Evolutionary conservation across 2,113 vertebrate genomes (phyloP), one percentile per base, ranked within the genome.

Genomic region (Oreochromis spilurus): DNA sequence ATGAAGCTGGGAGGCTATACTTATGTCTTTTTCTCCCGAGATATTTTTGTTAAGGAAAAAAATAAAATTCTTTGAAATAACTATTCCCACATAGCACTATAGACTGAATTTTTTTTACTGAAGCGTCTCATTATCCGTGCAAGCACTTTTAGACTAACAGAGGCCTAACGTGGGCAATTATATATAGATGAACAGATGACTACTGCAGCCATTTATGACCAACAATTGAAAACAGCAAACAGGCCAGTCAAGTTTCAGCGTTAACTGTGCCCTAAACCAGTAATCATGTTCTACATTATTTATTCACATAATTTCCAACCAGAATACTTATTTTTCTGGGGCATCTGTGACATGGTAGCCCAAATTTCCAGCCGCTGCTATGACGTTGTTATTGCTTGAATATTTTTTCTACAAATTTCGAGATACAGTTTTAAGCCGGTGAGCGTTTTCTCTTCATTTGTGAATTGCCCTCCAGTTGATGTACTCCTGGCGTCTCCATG

Each of bases 281-380:
- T 78, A 36, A 88, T 82, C 57, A 84, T 31, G 26, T 82, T 84
- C 34, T 89, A 34, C 65, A 89, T 85, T 83, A 87, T 78, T 83
- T 57, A 85, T 79, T 90, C 10, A 58, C n/a, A 88, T 82, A 55
- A 80, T 88, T 58, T 90, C 57, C 85, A 77, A 84, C 62, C 57
- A 84, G 16, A 85, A 60, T 58, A 75, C 13, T 54, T 88, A 17
- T 89, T 86, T 86, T 86, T 90, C 84, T 86, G 40, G 83, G 70
- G 60, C 86, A 77, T 82, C 55, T 86, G 34, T 58, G 53, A 87
- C 67, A 87, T 21, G 4, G 11, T 65, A 81, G 80, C 77, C 45
- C 4, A 52, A 34, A 52, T 77, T 52, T 77, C 26, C 26, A 77
- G 52, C 19, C 2, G 38, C 55, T 57, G 55, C 84, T 87, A 82